phyloP scores from a whole-genome alignment of 2,113 vertebrate species.

The Paraplagusia blochii region DNA sequence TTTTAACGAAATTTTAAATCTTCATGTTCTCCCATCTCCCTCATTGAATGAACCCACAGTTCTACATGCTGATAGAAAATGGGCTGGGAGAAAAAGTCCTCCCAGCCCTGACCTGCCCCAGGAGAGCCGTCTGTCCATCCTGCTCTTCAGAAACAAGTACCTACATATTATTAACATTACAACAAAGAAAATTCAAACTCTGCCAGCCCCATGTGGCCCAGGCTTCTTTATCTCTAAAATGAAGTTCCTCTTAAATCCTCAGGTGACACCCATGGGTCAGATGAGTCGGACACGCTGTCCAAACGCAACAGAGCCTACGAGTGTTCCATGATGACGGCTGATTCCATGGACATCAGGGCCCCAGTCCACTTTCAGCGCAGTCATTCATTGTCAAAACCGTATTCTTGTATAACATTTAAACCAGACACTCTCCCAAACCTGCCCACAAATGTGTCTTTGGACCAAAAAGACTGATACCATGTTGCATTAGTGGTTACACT shows the following conservation, averaged over 20 bases:
- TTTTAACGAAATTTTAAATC: fast-evolving
- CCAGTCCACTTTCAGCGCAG: conserved; percentile 1
- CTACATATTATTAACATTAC: no score
- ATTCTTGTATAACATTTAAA: conserved; percentile 33
- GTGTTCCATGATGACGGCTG: conserved; percentile 35
- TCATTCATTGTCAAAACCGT: conserved; percentile 31
- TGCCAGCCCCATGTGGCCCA: no score
- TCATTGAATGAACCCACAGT: conserved; percentile 66
- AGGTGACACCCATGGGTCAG: conserved; percentile 47
- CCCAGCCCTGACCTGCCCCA: conserved; percentile 52
- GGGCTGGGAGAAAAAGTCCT: conserved; percentile 38
- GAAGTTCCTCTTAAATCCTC: neutral
- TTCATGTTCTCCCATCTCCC: no score
- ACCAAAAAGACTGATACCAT: neutral
- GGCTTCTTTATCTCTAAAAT: neutral
- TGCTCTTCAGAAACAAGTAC: conserved; percentile 72
- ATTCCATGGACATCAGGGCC: conserved; percentile 22
- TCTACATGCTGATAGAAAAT: conserved; percentile 71
- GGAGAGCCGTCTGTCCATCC: conserved; percentile 57
- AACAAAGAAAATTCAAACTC: no score
- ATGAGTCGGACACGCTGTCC: conserved; percentile 35
- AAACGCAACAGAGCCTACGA: conserved; percentile 51
- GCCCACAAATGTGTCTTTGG: conserved; percentile 20
- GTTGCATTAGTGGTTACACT: conserved; percentile 6
- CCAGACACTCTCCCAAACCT: neutral